phyloP scores from a whole-genome alignment of 2,797 vertebrate species.

The Amblyopsis hoosieri region DNA sequence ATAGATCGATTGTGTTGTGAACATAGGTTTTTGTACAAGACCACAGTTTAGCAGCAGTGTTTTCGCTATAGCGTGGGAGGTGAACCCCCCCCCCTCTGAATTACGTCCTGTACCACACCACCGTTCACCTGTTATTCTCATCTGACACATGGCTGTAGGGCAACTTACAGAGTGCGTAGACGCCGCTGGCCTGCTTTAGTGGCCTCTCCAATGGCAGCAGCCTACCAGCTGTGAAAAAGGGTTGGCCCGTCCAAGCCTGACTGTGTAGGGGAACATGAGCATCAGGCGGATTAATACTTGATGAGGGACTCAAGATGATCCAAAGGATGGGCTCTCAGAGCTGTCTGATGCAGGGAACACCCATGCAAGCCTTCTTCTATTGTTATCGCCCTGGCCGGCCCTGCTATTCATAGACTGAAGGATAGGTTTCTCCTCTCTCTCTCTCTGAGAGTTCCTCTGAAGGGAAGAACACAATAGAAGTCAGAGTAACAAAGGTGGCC shows the following conservation, averaged over 20 bases:
- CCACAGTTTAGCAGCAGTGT: too few relatives aligned
- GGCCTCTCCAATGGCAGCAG: constrained; percentile 34
- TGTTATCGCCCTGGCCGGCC: constrained; percentile 56
- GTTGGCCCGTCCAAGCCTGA: constrained; percentile 35
- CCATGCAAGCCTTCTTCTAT: constrained; percentile 70
- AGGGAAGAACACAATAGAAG: constrained; percentile 69
- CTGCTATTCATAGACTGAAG: constrained; percentile 64
- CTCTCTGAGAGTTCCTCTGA: constrained; percentile 59
- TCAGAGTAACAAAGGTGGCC: constrained; percentile 61
- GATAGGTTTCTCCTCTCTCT: constrained; percentile 67
- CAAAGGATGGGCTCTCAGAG: constrained; percentile 63
- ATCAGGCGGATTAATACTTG: constrained; percentile 74
- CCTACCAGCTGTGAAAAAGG: constrained; percentile 59
- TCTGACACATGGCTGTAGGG: constrained; percentile 21
- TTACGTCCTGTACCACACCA: neutral
- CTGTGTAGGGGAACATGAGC: constrained; percentile 46
- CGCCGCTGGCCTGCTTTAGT: constrained; percentile 2
- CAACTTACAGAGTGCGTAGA: constrained; percentile 7
- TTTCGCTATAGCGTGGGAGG: too few relatives aligned
- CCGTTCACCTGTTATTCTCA: constrained; percentile 20
- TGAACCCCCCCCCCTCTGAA: neutral
- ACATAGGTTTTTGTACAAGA: too few relatives aligned
- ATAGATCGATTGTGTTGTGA: too few relatives aligned
- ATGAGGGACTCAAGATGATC: constrained; percentile 70
- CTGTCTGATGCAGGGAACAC: constrained; percentile 72